Evolutionary conservation across 2,888 invertebrate genomes (phyloP).

Genomic region (Phymatocera aterrima): DNA sequence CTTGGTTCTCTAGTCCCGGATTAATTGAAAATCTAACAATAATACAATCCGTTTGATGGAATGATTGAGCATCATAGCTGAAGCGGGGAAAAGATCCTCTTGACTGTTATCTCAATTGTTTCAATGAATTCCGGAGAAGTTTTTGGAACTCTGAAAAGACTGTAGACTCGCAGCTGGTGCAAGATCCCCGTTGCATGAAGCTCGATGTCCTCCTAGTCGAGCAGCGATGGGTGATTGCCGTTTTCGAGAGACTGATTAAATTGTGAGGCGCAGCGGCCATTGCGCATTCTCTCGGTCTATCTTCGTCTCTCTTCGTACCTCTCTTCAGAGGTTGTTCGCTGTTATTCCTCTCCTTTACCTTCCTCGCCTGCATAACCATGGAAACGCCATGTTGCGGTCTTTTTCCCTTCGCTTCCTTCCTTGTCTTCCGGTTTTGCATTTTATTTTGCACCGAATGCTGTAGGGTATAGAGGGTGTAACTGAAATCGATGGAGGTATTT

Average conservation of each 20-base stretch:
- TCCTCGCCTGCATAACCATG: slow-evolving; percentile 41
- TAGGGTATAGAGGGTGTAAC: slow-evolving; percentile 27
- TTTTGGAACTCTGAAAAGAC: neutral
- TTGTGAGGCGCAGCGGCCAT: slow-evolving; percentile 43
- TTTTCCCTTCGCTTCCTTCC: slow-evolving; percentile 16
- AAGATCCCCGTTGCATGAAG: slow-evolving; percentile 22
- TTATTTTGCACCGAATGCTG: slow-evolving; percentile 38
- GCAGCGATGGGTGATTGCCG: slow-evolving; percentile 39
- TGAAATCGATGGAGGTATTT: slow-evolving; percentile 44
- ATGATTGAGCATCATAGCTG: neutral
- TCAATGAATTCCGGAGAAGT: neutral
- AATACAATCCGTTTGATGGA: too few species aligned
- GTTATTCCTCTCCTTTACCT: slow-evolving; percentile 21
- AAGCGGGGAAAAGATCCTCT: neutral
- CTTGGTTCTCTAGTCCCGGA: too few species aligned
- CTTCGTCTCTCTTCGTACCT: slow-evolving; percentile 6
- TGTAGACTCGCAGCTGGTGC: neutral
- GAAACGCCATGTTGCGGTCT: slow-evolving; percentile 40
- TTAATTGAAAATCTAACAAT: too few species aligned
- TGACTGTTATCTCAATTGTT: neutral
- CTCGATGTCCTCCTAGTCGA: slow-evolving; percentile 30
- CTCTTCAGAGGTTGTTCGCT: slow-evolving; percentile 19
- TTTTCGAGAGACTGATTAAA: slow-evolving; percentile 46
- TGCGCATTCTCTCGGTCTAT: slow-evolving; percentile 39
- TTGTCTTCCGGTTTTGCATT: slow-evolving; percentile 43